Conservation (phyloP, 2,888 invertebrate genomes). For the Hydriomena furcata region DNA sequence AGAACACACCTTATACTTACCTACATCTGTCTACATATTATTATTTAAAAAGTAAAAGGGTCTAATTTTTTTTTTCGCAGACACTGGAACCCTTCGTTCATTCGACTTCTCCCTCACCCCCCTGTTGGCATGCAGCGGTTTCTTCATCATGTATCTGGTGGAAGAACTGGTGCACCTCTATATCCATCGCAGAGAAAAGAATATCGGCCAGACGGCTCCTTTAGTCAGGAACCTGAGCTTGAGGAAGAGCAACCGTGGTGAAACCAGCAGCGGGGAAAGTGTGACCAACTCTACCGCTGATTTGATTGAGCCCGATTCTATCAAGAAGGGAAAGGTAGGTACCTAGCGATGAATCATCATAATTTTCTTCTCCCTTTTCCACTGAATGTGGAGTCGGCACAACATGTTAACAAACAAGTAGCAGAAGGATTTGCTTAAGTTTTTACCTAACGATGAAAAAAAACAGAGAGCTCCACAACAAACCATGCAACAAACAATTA, state of each 20-base stretch:
- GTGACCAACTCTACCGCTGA: conserved; percentile 73
- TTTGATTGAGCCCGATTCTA: conserved; percentile 60
- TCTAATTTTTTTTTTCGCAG: conserved; percentile 42
- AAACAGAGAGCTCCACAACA: too few species aligned
- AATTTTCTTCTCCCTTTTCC: too few species aligned
- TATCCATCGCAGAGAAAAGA: conserved; percentile 80
- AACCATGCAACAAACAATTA: too few species aligned
- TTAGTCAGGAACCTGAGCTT: conserved; percentile 74
- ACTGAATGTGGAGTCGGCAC: too few species aligned
- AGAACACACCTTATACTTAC: too few species aligned
- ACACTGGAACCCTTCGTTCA: conserved; percentile 64
- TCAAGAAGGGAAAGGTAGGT: conserved; percentile 50
- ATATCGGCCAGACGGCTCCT: conserved; percentile 52
- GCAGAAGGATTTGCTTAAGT: too few species aligned
- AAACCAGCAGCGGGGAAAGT: conserved; percentile 53
- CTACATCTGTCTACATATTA: too few species aligned
- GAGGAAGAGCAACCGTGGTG: conserved; percentile 56
- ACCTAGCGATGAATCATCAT: too few species aligned
- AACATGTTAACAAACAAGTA: too few species aligned
- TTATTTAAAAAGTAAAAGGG: too few species aligned
- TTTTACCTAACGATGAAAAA: too few species aligned
- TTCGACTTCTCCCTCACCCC: conserved; percentile 87
- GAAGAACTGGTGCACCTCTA: conserved; percentile 90
- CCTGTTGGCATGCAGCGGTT: conserved; percentile 88
- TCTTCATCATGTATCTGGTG: conserved; percentile 90